Conservation (phyloP, 2,797 vertebrate genomes). For the Miopithecus talapoin region DNA sequence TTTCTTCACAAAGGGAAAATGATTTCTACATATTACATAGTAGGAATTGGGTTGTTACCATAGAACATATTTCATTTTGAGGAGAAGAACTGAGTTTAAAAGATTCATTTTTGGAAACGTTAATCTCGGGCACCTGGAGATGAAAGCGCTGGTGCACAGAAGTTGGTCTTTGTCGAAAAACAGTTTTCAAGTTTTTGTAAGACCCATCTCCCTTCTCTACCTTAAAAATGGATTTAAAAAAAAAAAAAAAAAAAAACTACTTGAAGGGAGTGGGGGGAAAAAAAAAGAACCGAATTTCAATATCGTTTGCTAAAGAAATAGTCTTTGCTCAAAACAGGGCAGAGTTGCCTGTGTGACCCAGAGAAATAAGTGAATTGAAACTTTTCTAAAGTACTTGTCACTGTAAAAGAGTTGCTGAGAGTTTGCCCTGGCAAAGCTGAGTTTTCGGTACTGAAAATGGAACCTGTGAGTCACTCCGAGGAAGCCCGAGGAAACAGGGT, state of each 20-base stretch:
- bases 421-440: neutral
- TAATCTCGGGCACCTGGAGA: neutral
- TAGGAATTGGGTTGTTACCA: neutral
- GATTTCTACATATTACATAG: neutral
- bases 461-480: neutral
- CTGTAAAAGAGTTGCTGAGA: neutral
- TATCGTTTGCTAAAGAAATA: neutral
- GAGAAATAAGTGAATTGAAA: neutral
- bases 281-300: neutral
- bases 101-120: neutral
- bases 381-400: neutral
- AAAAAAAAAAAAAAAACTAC: neutral
- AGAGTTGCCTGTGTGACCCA: neutral
- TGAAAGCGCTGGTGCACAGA: neutral
- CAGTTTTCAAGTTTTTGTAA: neutral
- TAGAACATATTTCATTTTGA: neutral
- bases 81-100: neutral
- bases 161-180: neutral
- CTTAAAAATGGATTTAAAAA: neutral
- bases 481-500: neutral
- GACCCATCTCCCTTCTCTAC: neutral
- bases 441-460: neutral
- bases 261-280: accelerated
- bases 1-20: slow-evolving; percentile 49
- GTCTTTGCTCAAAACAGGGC: neutral